Conservation (phyloP, 2,888 invertebrate genomes). For the Merodon equestris region DNA sequence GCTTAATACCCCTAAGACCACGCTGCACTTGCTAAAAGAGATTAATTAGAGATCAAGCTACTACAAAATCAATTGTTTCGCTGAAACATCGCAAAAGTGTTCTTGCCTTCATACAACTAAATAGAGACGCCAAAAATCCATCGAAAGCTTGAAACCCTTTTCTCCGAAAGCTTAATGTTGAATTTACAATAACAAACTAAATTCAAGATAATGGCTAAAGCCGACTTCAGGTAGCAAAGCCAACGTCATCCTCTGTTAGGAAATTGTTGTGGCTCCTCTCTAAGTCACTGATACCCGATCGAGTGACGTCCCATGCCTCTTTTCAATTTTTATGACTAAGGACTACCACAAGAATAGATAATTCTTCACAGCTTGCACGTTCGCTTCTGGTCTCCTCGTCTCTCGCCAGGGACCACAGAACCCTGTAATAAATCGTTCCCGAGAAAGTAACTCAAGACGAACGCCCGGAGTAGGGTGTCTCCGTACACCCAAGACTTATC, state of each 20-base stretch:
- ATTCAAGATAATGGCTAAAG: too few species aligned
- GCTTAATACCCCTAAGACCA: too few species aligned
- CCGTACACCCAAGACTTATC: slow-evolving; percentile 7
- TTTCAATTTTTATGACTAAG: slow-evolving; percentile 50
- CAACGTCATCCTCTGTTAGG: not conserved
- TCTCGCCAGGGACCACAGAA: slow-evolving; percentile 12
- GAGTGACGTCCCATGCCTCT: slow-evolving; percentile 22
- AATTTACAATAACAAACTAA: too few species aligned
- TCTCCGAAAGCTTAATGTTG: too few species aligned
- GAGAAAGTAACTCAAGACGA: slow-evolving; percentile 50
- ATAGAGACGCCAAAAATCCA: too few species aligned
- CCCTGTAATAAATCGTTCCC: slow-evolving; percentile 43
- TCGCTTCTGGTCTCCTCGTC: not conserved
- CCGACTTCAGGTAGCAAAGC: too few species aligned
- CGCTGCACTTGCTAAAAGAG: too few species aligned
- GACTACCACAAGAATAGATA: slow-evolving; percentile 64
- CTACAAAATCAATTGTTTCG: too few species aligned
- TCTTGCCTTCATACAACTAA: too few species aligned
- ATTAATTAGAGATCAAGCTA: too few species aligned
- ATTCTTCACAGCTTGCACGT: slow-evolving; percentile 46
- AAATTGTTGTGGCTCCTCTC: slow-evolving; percentile 3
- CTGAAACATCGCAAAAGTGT: too few species aligned
- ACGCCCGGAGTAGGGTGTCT: slow-evolving; percentile 22
- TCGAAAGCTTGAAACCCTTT: too few species aligned
- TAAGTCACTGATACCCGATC: slow-evolving; percentile 32